phyloP scores from a whole-genome alignment of 2,113 vertebrate species.

The Microtus pennsylvanicus region DNA sequence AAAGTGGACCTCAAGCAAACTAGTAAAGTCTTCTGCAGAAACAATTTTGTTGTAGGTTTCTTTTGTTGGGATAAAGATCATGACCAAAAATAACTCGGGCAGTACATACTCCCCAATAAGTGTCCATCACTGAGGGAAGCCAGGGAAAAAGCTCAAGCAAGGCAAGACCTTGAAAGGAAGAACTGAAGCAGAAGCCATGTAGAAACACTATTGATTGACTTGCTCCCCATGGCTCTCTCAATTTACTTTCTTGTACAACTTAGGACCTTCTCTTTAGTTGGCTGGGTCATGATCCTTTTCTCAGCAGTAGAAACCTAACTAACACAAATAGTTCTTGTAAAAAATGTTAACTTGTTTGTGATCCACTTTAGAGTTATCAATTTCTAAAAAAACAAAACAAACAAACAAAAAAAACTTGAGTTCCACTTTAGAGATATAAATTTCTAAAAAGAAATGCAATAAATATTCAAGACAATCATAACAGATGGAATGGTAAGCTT shows the following conservation, averaged over 20 bases:
- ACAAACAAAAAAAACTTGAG: neutral
- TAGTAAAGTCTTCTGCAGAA: neutral
- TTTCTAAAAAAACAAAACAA: neutral
- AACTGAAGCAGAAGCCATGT: neutral
- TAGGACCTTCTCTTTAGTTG: neutral
- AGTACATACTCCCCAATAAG: too few relatives aligned
- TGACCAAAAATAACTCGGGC: neutral
- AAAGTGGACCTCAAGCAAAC: neutral
- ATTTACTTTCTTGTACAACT: neutral
- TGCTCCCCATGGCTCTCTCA: neutral
- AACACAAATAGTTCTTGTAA: neutral
- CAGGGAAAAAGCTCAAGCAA: neutral
- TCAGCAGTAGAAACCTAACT: neutral
- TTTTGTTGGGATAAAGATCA: neutral
- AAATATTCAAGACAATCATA: neutral
- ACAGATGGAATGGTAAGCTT: neutral
- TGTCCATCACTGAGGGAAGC: neutral
- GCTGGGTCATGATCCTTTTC: neutral
- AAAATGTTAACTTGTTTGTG: neutral
- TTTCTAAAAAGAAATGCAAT: neutral
- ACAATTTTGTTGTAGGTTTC: neutral
- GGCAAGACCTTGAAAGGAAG: neutral
- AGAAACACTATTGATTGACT: neutral
- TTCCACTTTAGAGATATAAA: neutral
- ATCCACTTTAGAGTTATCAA: neutral